phyloP scores from a whole-genome alignment of 1,140 invertebrate species.

The Akabosia matsudoensis region DNA sequence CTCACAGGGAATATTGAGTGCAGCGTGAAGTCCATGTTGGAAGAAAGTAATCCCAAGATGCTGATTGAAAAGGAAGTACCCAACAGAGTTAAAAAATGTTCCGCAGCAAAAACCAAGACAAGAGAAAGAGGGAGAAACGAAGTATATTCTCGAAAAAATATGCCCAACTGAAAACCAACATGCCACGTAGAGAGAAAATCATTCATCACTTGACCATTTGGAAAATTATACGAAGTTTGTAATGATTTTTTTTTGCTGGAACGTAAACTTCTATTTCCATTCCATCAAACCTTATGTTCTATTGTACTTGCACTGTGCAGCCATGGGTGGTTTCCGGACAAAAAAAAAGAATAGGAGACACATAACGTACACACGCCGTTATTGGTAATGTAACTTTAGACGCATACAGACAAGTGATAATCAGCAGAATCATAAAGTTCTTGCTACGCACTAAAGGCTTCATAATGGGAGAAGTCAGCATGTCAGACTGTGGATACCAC shows the following conservation, averaged over 20 bases:
- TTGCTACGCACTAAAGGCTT: background rate
- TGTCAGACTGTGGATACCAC: too few species aligned
- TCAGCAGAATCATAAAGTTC: background rate
- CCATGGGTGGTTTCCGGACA: background rate
- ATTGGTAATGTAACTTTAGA: background rate
- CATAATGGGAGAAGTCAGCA: background rate
- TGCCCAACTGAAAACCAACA: background rate
- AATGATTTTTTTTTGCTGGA: background rate
- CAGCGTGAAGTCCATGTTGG: background rate
- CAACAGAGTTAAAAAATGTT: background rate
- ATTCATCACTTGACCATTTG: slow-evolving; percentile 22
- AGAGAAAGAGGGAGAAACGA: background rate
- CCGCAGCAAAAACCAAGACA: background rate
- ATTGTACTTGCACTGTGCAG: background rate
- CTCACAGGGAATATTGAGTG: background rate
- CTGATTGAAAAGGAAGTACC: slow-evolving; percentile 1
- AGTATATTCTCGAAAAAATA: background rate
- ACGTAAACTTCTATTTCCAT: background rate
- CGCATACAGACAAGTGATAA: background rate
- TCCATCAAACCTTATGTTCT: background rate
- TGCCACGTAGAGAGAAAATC: background rate
- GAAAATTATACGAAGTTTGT: slow-evolving; percentile 1
- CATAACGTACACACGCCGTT: background rate
- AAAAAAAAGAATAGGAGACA: background rate
- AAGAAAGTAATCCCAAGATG: background rate